Evolutionary conservation across 2,888 invertebrate genomes (phyloP).

Genomic region (Molorchus minor): DNA sequence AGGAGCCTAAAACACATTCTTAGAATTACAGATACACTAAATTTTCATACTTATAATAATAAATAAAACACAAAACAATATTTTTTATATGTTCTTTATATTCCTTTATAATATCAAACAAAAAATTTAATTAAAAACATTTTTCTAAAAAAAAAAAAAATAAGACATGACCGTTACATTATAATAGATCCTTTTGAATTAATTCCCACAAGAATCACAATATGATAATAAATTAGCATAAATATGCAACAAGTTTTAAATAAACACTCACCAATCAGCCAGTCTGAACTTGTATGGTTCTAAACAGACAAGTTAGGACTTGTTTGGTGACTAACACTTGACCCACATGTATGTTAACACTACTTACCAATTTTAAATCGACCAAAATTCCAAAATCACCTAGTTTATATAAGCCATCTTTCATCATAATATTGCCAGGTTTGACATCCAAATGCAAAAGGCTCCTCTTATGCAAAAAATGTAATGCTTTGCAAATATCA

Average conservation of each 20-base stretch:
- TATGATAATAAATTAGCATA: not conserved
- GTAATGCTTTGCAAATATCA: slow-evolving; percentile 72
- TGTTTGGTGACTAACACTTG: not conserved
- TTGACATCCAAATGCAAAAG: slow-evolving; percentile 81
- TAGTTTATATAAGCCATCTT: slow-evolving; percentile 73
- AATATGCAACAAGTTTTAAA: not conserved
- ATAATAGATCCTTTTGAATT: no score
- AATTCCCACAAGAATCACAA: no score
- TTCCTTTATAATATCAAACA: no score
- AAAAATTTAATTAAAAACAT: no score
- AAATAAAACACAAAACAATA: no score
- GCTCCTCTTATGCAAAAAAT: slow-evolving; percentile 73
- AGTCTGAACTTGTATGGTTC: not conserved
- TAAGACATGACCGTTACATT: no score
- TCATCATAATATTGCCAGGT: slow-evolving; percentile 78
- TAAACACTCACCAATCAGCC: not conserved
- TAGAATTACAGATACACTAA: no score
- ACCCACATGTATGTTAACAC: not conserved
- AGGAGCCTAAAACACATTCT: slow-evolving; percentile 40
- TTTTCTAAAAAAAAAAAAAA: no score
- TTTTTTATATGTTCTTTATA: no score
- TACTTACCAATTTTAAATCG: slow-evolving; percentile 66
- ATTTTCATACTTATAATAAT: no score
- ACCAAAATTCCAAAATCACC: slow-evolving; percentile 80
- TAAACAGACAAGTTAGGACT: not conserved